A percentile compares a stretch with the other conserved stretches of the same genome.
These are phyloP conservation scores for Leptothorax acervorum DNA, from an alignment of 2,888 invertebrate genomes.

Conservation along the genomic window DNA sequence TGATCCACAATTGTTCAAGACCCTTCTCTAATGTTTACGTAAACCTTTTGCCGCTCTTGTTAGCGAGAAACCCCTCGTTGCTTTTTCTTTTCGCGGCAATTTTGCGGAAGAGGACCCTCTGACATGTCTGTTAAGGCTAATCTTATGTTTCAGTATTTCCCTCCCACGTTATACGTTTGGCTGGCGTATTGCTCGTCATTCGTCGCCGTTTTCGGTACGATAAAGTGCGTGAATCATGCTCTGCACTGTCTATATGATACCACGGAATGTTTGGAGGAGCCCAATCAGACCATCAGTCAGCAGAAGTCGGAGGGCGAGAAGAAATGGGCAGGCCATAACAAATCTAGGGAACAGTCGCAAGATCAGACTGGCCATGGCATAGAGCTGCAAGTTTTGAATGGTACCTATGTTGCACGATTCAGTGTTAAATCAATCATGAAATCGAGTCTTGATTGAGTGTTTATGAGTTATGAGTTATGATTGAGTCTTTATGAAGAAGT, in stretches of 20 bases:
- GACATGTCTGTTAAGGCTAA: neutral
- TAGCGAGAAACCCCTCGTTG: neutral
- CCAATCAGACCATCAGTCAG: conserved; percentile 87
- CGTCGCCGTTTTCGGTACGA: conserved; percentile 91
- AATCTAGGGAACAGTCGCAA: conserved; percentile 84
- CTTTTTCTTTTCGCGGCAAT: too few species aligned
- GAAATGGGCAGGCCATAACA: conserved; percentile 81
- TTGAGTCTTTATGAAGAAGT: neutral
- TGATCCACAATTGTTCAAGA: neutral
- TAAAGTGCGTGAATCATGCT: conserved; percentile 96
- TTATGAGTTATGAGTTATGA: neutral
- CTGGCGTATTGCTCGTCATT: conserved; percentile 94
- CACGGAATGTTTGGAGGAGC: conserved; percentile 92
- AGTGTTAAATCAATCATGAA: neutral
- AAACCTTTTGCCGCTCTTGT: neutral
- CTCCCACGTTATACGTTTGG: conserved; percentile 94
- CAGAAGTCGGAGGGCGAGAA: conserved; percentile 86
- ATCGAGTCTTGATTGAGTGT: too few species aligned
- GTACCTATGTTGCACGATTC: conserved; percentile 66
- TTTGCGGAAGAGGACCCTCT: neutral
- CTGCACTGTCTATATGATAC: conserved; percentile 98
- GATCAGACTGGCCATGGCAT: conserved; percentile 83
- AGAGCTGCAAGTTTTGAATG: conserved; percentile 83
- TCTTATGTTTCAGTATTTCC: conserved; percentile 91
- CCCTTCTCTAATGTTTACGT: neutral